Percentiles rank a stretch among this genome's conserved stretches.
Conservation (phyloP, 2,113 vertebrate species). For the Chamaea fasciata region DNA sequence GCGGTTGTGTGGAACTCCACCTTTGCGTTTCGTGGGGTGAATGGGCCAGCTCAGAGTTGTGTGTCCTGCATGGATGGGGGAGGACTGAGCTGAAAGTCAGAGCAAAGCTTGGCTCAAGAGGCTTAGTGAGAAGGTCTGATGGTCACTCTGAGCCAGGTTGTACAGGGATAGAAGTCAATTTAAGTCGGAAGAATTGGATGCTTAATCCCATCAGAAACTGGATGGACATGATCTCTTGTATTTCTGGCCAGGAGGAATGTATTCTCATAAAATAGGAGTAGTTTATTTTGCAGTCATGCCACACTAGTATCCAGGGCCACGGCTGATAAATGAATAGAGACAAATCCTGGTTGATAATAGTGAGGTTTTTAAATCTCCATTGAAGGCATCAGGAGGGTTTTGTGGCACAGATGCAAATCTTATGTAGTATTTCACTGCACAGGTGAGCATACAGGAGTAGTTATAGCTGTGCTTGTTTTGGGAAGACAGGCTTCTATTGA, state of each 20-base stretch:
- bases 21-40: neutral
- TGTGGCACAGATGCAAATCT: neutral
- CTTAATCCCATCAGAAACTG: neutral
- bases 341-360: neutral
- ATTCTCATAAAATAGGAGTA: neutral
- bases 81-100: neutral
- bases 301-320: neutral
- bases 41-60: neutral
- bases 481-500: neutral
- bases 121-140: neutral
- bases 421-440: neutral
- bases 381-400: neutral
- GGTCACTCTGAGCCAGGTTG: neutral
- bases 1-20: neutral
- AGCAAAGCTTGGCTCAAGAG: neutral
- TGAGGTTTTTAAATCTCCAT: neutral
- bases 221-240: neutral
- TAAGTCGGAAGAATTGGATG: neutral
- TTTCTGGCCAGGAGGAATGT: neutral
- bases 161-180: neutral
- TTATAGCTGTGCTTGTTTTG: neutral
- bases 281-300: neutral
- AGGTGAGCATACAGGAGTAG: neutral
- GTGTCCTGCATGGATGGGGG: neutral
- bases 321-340: neutral